Percentiles rank a stretch among this genome's conserved stretches.
Evolutionary conservation across 2,888 invertebrate species (phyloP).

Genomic region (Helobdella robusta): DNA sequence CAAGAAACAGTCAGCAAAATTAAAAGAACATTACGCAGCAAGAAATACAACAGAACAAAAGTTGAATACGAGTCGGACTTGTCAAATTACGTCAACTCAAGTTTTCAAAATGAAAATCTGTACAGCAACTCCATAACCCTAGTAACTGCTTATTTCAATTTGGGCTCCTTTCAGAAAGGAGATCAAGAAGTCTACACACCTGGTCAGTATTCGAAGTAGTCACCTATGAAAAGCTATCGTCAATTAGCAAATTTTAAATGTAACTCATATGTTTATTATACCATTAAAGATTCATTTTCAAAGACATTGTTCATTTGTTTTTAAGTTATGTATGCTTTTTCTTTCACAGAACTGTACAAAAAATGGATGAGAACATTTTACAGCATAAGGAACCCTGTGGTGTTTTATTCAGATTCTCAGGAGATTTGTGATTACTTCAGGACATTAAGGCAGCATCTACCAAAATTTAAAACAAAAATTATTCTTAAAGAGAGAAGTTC

Average conservation of each 20-base stretch:
- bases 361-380: conserved; percentile 40
- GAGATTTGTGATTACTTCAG: conserved; percentile 35
- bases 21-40: too few species aligned
- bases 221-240: neutral
- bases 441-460: conserved; percentile 32
- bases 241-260: neutral
- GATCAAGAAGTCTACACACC: conserved; percentile 13
- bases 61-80: too few species aligned
- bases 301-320: neutral
- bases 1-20: too few species aligned
- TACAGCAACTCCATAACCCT: conserved; percentile 28
- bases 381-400: conserved; percentile 38
- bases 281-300: neutral
- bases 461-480: conserved; percentile 34
- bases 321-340: neutral
- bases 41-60: too few species aligned
- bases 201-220: neutral
- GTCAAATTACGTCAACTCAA: too few species aligned
- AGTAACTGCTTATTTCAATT: conserved; percentile 32
- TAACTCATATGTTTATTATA: neutral
- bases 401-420: conserved; percentile 38
- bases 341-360: conserved; percentile 36
- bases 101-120: too few species aligned
- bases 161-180: conserved; percentile 33
- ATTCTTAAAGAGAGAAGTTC: conserved; percentile 33